phyloP scores from a whole-genome alignment of 2,888 invertebrate genomes.

The Catocala fraxini region DNA sequence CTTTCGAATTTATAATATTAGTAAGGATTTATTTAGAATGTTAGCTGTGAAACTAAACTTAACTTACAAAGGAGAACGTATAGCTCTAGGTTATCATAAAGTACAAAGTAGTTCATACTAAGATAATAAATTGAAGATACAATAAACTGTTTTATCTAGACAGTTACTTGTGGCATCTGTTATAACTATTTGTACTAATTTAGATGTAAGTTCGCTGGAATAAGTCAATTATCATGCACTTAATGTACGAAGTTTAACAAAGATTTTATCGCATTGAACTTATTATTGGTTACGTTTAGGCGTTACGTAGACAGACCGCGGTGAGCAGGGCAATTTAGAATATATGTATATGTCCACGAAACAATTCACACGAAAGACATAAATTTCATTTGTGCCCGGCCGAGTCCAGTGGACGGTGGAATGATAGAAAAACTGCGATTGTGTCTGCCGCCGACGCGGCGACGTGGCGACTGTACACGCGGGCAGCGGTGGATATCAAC shows the following conservation, averaged over 20 bases:
- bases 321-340: too few relatives aligned
- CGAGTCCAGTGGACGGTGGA: too few relatives aligned
- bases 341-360: too few relatives aligned
- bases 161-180: not conserved
- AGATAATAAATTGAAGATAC: conserved; percentile 4
- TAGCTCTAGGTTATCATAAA: not conserved
- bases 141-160: conserved; percentile 1
- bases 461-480: too few relatives aligned
- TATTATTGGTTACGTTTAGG: conserved; percentile 2
- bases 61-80: not conserved
- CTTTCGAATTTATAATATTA: too few relatives aligned
- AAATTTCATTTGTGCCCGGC: too few relatives aligned
- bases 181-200: not conserved
- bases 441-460: too few relatives aligned
- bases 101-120: conserved; percentile 1
- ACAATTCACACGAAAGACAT: too few relatives aligned
- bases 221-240: not conserved
- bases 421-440: too few relatives aligned
- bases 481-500: too few relatives aligned
- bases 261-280: not conserved
- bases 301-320: too few relatives aligned
- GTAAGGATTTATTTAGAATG: not conserved
- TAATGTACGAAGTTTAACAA: conserved; percentile 11
- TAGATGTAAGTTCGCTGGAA: not conserved
- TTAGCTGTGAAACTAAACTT: not conserved